Base-by-base conservation (phyloP, 2,797 vertebrate species). In the Octomys mimax region DNA sequence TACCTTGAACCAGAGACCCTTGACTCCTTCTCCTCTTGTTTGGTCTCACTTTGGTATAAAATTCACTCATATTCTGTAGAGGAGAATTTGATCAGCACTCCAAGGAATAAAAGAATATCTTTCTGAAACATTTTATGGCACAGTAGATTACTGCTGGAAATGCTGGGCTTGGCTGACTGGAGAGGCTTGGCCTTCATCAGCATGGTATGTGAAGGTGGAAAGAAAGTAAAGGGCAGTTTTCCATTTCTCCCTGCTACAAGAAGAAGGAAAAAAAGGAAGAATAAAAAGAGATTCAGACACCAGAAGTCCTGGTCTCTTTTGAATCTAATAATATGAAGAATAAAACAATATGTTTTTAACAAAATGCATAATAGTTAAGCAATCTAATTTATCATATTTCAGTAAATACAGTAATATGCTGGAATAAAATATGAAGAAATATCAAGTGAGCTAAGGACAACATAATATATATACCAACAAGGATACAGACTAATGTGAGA, bases 91-190 rank as follows among this genome's bases (percentile, higher is more conserved):
- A 97, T 95, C 96, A 90, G 96, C 54, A 86, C 90, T 97, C 97
- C 95, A 95, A 98, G 93, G 90, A 98, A 97, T 97, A 98, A 98
- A 98, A 97, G 93, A 98, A 97, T 98, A 98, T 95, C 96, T 98
- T 98, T 98, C 97, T 98, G 97, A 97, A 98, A 98, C 98, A 98
- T 98, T 98, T 98, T 98, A 98, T 97, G 91, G 97, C 97, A 98
- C 97, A 81, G 98, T 95, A 93, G 95, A 96, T 98, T 98, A 95
- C 87, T 86, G 90, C 94, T 96, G 95, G 89, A 98, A 98, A 98
- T 85, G 95, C 87, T 96, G 96, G 93, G 70, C 66, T 94, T 96
- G 96, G 95, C 97, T 97, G 97, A 95, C 92, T 90, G 95, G 83
- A 78, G 93, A 66, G 84, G 18, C 52, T 96, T 95, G 96, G 92